These are phyloP conservation scores for Dolomedes plantarius DNA, from an alignment of 2,888 invertebrate genomes.

Conservation along the genomic window DNA sequence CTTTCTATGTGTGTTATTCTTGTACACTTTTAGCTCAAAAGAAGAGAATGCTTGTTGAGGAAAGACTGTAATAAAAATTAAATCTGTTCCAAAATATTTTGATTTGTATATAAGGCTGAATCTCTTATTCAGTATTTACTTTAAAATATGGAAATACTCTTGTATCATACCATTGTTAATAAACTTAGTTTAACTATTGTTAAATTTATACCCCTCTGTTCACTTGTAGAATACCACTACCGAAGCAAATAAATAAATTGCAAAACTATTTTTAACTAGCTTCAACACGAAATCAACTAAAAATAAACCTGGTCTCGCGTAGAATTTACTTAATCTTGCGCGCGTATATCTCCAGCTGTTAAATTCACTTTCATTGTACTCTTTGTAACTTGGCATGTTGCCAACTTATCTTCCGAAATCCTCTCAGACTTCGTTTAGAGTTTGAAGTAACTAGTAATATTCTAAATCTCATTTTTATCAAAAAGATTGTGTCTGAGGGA, in stretches of 20 bases:
- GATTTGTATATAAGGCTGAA: too few species aligned
- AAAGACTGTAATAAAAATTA: too few species aligned
- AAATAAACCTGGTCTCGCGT: background rate
- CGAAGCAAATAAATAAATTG: background rate
- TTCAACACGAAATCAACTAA: background rate
- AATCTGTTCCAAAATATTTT: too few species aligned
- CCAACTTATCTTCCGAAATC: background rate
- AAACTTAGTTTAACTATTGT: too few species aligned
- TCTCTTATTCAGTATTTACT: too few species aligned
- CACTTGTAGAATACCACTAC: too few species aligned
- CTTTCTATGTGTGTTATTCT: too few species aligned
- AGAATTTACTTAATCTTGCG: conserved; percentile 4
- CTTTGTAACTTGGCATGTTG: background rate
- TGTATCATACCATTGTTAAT: too few species aligned
- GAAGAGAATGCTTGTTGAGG: too few species aligned
- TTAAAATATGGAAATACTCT: too few species aligned
- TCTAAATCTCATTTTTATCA: background rate
- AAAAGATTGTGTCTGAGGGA: background rate
- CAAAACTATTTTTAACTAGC: background rate
- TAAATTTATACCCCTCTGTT: too few species aligned
- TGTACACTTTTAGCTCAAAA: too few species aligned
- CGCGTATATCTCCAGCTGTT: background rate
- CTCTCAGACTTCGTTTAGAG: background rate
- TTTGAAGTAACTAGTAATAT: background rate
- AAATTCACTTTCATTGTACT: conserved; percentile 6